A percentile compares a stretch with the other conserved stretches of the same genome.
Evolutionary conservation across 1,140 invertebrate species (phyloP).

Genomic region (Drosophila tani): DNA sequence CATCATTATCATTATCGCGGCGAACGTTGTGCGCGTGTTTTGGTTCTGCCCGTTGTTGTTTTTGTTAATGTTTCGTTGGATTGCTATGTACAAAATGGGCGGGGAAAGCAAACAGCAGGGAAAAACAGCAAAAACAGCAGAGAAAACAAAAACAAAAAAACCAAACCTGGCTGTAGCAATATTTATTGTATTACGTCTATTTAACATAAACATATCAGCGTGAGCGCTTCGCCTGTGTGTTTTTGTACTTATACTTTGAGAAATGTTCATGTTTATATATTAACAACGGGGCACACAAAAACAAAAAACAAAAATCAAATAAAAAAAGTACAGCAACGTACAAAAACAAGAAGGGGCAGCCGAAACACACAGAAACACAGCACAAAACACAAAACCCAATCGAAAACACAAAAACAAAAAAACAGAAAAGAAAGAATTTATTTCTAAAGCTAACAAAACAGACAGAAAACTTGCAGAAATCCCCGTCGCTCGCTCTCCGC

Average conservation of each 20-base stretch:
- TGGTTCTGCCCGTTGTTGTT: constrained; percentile 48
- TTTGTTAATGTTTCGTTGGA: constrained; percentile 53
- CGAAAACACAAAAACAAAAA: constrained; percentile 53
- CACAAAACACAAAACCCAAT: constrained; percentile 35
- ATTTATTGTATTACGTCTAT: constrained; percentile 81
- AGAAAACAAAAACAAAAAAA: constrained; percentile 35
- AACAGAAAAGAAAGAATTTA: constrained; percentile 53
- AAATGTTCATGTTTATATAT: constrained; percentile 48
- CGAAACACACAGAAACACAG: constrained; percentile 37
- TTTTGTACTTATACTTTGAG: constrained; percentile 30
- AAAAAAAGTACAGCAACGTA: constrained; percentile 75
- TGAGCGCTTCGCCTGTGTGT: constrained; percentile 28
- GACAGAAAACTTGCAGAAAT: constrained; percentile 80
- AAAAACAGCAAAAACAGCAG: constrained; percentile 5
- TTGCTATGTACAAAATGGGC: constrained; percentile 23
- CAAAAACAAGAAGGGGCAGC: constrained; percentile 56
- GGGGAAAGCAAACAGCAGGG: constrained; percentile 47
- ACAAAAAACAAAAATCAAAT: constrained; percentile 3
- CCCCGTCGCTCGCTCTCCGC: constrained; percentile 38
- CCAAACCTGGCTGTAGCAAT: constrained; percentile 58
- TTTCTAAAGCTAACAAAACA: constrained; percentile 82
- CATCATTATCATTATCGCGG: constrained; percentile 73
- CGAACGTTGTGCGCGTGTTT: constrained; percentile 72
- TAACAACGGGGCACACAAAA: constrained; percentile 34
- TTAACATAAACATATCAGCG: constrained; percentile 69